A percentile compares a stretch with the other conserved stretches of the same genome.
Evolutionary conservation across 1,140 invertebrate genomes (phyloP).

Genomic region (Dryas iulia): DNA sequence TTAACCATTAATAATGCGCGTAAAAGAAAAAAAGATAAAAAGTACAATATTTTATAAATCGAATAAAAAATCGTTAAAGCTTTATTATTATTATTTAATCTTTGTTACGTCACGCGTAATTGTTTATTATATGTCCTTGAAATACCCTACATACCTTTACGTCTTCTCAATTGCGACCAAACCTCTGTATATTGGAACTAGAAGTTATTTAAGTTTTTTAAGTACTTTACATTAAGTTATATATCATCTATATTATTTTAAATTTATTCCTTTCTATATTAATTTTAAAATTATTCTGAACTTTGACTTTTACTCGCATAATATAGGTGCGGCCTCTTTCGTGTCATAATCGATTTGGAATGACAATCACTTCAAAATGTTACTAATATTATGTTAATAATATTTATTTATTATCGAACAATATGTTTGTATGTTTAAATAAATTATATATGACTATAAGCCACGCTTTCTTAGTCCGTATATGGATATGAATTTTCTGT

Average conservation of each 20-base stretch:
- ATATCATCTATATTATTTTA: not conserved
- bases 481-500: not conserved
- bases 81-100: too few species aligned
- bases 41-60: too few species aligned
- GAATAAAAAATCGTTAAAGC: too few species aligned
- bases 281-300: constrained; percentile 17
- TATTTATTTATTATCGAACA: not conserved
- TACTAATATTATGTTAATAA: not conserved
- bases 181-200: too few species aligned
- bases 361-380: constrained; percentile 1
- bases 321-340: constrained; percentile 34
- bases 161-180: too few species aligned
- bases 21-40: too few species aligned
- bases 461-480: not conserved
- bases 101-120: too few species aligned
- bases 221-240: not conserved
- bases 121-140: too few species aligned
- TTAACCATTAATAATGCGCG: too few species aligned
- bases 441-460: not conserved
- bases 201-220: too few species aligned
- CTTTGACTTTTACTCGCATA: constrained; percentile 30
- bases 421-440: not conserved
- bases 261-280: not conserved
- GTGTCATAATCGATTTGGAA: constrained; percentile 35
- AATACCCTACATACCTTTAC: too few species aligned